A percentile compares a stretch with the other conserved stretches of the same genome.
Evolutionary conservation across 2,797 vertebrate genomes (phyloP).

Genomic region (Phrynocephalus vlangalii): DNA sequence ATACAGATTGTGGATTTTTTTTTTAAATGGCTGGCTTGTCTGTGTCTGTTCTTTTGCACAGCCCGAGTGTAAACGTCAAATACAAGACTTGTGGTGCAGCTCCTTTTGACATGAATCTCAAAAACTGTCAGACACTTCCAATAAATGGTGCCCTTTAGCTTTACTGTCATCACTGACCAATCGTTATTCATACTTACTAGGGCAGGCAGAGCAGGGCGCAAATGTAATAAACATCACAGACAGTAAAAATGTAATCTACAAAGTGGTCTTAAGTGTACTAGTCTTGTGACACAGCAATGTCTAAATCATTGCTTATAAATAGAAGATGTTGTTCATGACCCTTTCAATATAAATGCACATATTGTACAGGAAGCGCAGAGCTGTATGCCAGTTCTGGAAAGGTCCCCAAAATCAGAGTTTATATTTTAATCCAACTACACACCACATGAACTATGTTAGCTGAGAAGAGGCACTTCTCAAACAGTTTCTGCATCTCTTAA

Average conservation of each 20-base stretch:
- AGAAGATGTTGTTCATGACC: background rate
- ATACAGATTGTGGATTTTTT: no score
- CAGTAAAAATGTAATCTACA: background rate
- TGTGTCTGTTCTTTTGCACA: no score
- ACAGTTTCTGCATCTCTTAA: slow-evolving; percentile 16
- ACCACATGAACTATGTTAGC: background rate
- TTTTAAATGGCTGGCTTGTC: no score
- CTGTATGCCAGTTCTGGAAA: background rate
- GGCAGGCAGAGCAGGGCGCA: background rate
- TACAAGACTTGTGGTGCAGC: background rate
- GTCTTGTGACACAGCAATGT: slow-evolving; percentile 33
- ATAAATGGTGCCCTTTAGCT: background rate
- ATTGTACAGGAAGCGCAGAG: background rate
- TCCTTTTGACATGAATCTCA: background rate
- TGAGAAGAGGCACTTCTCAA: slow-evolving; percentile 20
- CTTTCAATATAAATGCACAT: background rate
- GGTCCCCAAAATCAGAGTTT: slow-evolving; percentile 6
- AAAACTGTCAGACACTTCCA: background rate
- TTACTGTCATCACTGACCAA: background rate
- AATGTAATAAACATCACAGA: background rate
- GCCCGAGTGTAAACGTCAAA: background rate
- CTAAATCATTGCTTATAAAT: slow-evolving; percentile 6
- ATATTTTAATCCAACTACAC: slow-evolving; percentile 21
- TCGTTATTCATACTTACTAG: background rate
- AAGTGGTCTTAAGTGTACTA: background rate